These are phyloP conservation scores for Lepisosteus osseus DNA, from an alignment of 2,113 vertebrate species.

Conservation along the genomic window DNA sequence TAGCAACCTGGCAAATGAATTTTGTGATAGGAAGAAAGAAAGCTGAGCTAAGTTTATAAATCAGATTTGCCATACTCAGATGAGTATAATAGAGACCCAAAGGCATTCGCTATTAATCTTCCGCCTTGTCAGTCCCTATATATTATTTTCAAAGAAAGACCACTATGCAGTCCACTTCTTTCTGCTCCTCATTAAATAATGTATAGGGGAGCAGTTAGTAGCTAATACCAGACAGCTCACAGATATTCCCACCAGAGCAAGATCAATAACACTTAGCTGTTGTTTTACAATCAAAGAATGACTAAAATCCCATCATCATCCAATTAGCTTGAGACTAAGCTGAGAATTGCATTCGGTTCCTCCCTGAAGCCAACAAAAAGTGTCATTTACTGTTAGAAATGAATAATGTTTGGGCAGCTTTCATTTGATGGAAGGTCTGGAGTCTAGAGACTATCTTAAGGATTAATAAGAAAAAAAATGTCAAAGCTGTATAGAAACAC, in stretches of 20 bases:
- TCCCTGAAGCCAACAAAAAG: not conserved
- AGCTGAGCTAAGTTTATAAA: no score
- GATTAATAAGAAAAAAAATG: slow-evolving; percentile 41
- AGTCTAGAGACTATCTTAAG: slow-evolving; percentile 14
- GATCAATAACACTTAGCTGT: slow-evolving; percentile 85
- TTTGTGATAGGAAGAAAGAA: no score
- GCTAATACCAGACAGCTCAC: slow-evolving; percentile 69
- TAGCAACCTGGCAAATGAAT: no score
- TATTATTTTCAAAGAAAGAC: slow-evolving; percentile 45
- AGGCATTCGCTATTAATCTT: not conserved
- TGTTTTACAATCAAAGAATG: slow-evolving; percentile 72
- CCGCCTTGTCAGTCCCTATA: slow-evolving; percentile 22
- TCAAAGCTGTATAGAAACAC: slow-evolving; percentile 22
- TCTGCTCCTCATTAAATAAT: slow-evolving; percentile 75
- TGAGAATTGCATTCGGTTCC: no score
- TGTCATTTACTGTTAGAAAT: slow-evolving; percentile 22
- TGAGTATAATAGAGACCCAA: slow-evolving; percentile 16
- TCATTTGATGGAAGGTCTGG: slow-evolving; percentile 23
- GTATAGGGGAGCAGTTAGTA: slow-evolving; percentile 70
- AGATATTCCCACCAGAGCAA: slow-evolving; percentile 61
- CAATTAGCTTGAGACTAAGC: slow-evolving; percentile 61
- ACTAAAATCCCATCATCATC: slow-evolving; percentile 67
- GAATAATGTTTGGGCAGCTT: slow-evolving; percentile 15
- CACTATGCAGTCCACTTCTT: slow-evolving; percentile 52
- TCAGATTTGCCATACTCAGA: no score